These are phyloP conservation scores for Steinernema scapterisci DNA, from an alignment of 2,888 invertebrate genomes.

Conservation along the genomic window DNA sequence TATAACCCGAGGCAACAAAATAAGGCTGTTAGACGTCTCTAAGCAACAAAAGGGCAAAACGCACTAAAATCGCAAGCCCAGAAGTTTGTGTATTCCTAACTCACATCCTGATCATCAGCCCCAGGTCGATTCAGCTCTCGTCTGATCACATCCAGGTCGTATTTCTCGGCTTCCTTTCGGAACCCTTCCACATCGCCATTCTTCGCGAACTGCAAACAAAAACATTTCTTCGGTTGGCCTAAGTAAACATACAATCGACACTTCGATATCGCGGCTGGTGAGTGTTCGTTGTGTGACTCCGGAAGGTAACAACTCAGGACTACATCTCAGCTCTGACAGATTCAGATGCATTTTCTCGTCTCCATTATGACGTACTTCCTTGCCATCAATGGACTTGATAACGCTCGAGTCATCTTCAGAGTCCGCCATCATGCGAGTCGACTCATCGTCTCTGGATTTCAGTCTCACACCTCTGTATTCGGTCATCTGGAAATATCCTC, in stretches of 20 bases:
- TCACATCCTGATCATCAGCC: not conserved
- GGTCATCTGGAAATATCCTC: slow-evolving; percentile 21
- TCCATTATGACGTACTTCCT: not conserved
- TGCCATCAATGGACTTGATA: not conserved
- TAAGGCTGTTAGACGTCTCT: too few species aligned
- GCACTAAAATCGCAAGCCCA: not conserved
- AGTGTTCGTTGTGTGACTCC: not conserved
- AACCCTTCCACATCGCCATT: slow-evolving; percentile 1
- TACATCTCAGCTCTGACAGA: not conserved
- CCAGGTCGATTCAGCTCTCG: not conserved
- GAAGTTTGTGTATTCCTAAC: not conserved
- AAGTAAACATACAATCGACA: not conserved
- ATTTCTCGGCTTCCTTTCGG: not conserved
- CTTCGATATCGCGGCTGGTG: not conserved
- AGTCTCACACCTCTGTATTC: slow-evolving; percentile 1
- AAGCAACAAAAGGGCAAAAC: too few species aligned
- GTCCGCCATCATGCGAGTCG: not conserved
- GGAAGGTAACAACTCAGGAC: not conserved
- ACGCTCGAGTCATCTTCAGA: not conserved
- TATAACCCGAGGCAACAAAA: too few species aligned
- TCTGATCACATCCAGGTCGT: not conserved
- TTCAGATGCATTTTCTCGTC: not conserved
- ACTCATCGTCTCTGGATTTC: not conserved
- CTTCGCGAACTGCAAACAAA: slow-evolving; percentile 8
- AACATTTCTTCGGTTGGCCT: not conserved